Evolutionary conservation across 1,140 invertebrate genomes (phyloP).

Genomic region (Drosophila pallidifrons): DNA sequence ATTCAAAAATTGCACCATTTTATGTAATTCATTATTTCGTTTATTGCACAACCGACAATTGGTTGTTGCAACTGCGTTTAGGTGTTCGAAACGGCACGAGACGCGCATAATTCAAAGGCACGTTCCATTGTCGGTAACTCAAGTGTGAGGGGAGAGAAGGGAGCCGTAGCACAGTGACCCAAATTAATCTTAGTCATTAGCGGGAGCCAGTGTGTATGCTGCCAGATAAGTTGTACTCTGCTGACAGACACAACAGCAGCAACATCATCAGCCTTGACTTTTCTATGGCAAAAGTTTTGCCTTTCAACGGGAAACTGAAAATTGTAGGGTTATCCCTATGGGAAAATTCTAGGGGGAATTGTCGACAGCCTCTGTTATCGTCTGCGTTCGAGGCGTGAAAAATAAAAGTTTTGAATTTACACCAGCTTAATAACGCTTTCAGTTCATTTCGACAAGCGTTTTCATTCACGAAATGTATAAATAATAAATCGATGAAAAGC

Average conservation of each 20-base stretch:
- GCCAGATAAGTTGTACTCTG: slow-evolving; percentile 47
- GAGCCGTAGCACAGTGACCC: slow-evolving; percentile 67
- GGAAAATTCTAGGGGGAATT: neutral
- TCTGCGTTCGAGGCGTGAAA: slow-evolving; percentile 35
- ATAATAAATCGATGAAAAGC: neutral
- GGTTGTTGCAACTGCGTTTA: slow-evolving; percentile 40
- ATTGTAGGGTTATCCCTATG: neutral
- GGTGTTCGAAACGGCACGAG: slow-evolving; percentile 62
- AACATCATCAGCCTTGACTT: slow-evolving; percentile 28
- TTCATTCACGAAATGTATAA: neutral
- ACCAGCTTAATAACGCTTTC: neutral
- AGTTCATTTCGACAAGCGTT: neutral
- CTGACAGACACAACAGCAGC: slow-evolving; percentile 52
- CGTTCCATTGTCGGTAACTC: slow-evolving; percentile 11
- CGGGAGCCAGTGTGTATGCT: slow-evolving; percentile 61
- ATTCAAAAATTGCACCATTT: neutral
- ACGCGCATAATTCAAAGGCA: slow-evolving; percentile 59
- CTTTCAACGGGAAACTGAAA: neutral
- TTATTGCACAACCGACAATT: slow-evolving; percentile 26
- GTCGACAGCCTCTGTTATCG: slow-evolving; percentile 46
- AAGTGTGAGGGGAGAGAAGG: neutral
- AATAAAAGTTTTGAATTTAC: slow-evolving; percentile 14
- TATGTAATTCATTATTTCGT: neutral
- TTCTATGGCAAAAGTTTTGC: slow-evolving; percentile 66
- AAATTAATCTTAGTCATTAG: slow-evolving; percentile 82